phyloP scores from a whole-genome alignment of 2,888 invertebrate genomes.

The Buathra laborator region DNA sequence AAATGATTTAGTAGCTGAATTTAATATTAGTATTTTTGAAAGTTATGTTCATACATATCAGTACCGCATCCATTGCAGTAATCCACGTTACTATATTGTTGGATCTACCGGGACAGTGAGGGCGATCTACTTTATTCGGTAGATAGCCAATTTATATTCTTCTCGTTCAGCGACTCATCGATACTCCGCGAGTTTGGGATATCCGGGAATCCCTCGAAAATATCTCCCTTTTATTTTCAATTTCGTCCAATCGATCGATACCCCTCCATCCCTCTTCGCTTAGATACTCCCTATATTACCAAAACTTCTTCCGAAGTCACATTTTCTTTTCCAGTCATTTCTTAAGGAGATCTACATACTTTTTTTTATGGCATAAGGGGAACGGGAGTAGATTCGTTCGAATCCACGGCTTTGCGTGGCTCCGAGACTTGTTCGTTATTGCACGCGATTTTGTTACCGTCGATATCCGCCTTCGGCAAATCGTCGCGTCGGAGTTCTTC shows the following conservation, averaged over 20 bases:
- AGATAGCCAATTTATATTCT: constrained; percentile 38
- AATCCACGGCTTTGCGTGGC: not conserved
- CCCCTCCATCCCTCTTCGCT: not conserved
- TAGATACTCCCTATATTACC: constrained; percentile 22
- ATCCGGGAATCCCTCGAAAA: not conserved
- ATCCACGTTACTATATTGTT: not conserved
- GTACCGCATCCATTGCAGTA: not conserved
- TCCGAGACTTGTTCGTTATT: constrained; percentile 2
- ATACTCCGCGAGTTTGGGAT: constrained; percentile 12
- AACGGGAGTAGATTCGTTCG: not conserved
- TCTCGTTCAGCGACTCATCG: not conserved
- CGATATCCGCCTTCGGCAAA: not conserved
- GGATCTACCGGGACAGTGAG: not conserved
- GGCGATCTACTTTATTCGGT: not conserved
- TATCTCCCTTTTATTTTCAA: constrained; percentile 37
- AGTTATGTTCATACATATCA: not conserved
- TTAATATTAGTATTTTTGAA: not conserved
- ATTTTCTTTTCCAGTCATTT: constrained; percentile 16
- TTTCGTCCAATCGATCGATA: constrained; percentile 43
- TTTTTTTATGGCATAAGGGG: constrained; percentile 34
- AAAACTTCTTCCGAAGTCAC: constrained; percentile 34
- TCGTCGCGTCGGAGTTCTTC: not conserved
- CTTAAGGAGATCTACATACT: constrained; percentile 21
- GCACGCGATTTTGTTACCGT: not conserved
- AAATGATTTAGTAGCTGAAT: not conserved